These are phyloP conservation scores for Cryptocephalus moraei DNA, from an alignment of 2,888 invertebrate species.

Conservation along the genomic window DNA sequence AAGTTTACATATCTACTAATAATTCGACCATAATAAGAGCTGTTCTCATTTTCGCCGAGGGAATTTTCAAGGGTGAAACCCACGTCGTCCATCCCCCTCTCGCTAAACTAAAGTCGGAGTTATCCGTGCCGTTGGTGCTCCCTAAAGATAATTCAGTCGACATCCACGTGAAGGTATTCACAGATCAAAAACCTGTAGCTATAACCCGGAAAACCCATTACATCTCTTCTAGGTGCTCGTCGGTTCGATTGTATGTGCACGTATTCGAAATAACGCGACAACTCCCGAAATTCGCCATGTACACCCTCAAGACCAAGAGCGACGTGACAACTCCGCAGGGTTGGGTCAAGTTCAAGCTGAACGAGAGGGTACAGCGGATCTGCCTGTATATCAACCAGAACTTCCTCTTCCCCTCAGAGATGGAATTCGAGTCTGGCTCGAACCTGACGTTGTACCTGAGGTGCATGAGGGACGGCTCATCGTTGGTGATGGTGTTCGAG, in stretches of 20 bases:
- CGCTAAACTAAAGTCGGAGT: conserved; percentile 40
- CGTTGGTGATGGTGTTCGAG: conserved; percentile 48
- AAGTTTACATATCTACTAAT: conserved; percentile 64
- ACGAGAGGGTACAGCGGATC: conserved; percentile 57
- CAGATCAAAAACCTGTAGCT: too few relatives aligned
- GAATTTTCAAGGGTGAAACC: conserved; percentile 76
- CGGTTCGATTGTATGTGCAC: conserved; percentile 69
- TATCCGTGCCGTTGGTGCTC: conserved; percentile 58
- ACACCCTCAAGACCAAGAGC: conserved; percentile 39
- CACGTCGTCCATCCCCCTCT: conserved; percentile 63
- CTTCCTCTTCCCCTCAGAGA: conserved; percentile 58
- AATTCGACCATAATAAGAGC: conserved; percentile 69
- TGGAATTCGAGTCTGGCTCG: conserved; percentile 44
- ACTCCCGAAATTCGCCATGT: conserved; percentile 84
- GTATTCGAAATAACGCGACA: conserved; percentile 86
- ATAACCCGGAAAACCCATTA: not conserved
- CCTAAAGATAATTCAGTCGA: conserved; percentile 78
- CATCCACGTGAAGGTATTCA: conserved; percentile 76
- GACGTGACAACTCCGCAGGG: conserved; percentile 28
- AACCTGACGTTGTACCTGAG: conserved; percentile 54
- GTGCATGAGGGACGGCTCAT: conserved; percentile 55
- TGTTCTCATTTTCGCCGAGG: conserved; percentile 82
- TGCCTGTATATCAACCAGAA: conserved; percentile 85
- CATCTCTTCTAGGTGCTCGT: conserved; percentile 55
- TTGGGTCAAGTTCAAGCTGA: conserved; percentile 47